A percentile compares a stretch with the other conserved stretches of the same genome.
These are phyloP conservation scores for Cyprinodon variegatus DNA, from an alignment of 2,113 vertebrate species.

Conservation along the genomic window DNA sequence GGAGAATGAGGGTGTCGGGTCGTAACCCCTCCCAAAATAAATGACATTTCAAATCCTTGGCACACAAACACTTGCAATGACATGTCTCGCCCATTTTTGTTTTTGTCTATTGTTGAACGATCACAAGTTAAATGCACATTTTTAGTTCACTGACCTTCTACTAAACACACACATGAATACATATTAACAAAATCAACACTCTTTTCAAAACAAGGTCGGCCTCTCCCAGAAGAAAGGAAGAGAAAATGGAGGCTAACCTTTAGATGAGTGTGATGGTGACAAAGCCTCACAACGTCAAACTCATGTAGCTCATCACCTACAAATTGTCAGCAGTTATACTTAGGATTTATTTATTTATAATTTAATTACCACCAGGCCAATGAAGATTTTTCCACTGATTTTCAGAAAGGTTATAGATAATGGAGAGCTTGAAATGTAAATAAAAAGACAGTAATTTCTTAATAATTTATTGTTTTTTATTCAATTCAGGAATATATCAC, in stretches of 20 bases:
- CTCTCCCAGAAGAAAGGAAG: constrained; percentile 24
- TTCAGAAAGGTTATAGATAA: no score
- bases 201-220: constrained; percentile 62
- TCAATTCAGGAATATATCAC: no score
- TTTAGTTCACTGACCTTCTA: constrained; percentile 43
- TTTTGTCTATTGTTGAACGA: constrained; percentile 53
- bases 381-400: no score
- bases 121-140: constrained; percentile 44
- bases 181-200: constrained; percentile 51
- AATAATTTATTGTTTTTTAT: no score
- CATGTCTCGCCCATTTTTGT: constrained; percentile 9
- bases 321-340: no score
- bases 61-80: constrained; percentile 14
- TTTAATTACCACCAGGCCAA: no score
- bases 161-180: constrained; percentile 14
- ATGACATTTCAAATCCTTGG: constrained; percentile 59
- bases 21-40: constrained; percentile 66
- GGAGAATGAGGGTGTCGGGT: constrained; percentile 48
- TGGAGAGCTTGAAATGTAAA: no score
- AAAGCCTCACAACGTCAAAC: no score
- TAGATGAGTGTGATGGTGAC: constrained; percentile 10
- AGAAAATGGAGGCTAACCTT: constrained; percentile 62
- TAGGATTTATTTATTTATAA: no score
- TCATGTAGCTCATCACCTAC: no score
- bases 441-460: no score